Conservation (phyloP, 2,113 vertebrate genomes). For the Argyrosomus japonicus region DNA sequence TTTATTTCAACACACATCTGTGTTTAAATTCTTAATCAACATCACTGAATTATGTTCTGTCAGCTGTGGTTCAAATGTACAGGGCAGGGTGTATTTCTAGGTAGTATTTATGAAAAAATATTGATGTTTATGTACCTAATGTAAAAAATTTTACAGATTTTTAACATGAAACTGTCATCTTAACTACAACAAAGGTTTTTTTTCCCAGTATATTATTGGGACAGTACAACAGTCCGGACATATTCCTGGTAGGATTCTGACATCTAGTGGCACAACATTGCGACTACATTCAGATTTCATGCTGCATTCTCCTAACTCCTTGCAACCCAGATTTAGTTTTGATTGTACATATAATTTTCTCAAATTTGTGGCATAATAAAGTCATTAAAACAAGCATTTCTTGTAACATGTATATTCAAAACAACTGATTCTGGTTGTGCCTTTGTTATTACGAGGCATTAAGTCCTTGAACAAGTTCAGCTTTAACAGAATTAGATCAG, state of each 20-base stretch:
- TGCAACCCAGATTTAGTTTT: not conserved
- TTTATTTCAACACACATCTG: too few relatives aligned
- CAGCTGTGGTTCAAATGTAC: too few relatives aligned
- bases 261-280: slow-evolving; percentile 52
- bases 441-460: not conserved
- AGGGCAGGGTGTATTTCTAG: too few relatives aligned
- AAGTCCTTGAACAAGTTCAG: not conserved
- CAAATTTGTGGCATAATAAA: not conserved
- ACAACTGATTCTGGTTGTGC: not conserved
- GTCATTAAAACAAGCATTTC: not conserved
- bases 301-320: not conserved
- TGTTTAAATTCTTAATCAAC: too few relatives aligned
- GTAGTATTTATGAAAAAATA: too few relatives aligned
- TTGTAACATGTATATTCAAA: not conserved
- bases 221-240: rapidly evolving
- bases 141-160: too few relatives aligned
- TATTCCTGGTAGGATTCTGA: slow-evolving; percentile 20
- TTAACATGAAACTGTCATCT: not conserved
- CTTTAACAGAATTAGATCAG: not conserved
- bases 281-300: not conserved
- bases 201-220: too few relatives aligned
- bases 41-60: too few relatives aligned
- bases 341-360: not conserved
- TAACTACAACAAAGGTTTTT: not conserved
- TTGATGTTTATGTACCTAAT: too few relatives aligned